Evolutionary conservation across 2,888 invertebrate species (phyloP).

Genomic region (Uropetala carovei): DNA sequence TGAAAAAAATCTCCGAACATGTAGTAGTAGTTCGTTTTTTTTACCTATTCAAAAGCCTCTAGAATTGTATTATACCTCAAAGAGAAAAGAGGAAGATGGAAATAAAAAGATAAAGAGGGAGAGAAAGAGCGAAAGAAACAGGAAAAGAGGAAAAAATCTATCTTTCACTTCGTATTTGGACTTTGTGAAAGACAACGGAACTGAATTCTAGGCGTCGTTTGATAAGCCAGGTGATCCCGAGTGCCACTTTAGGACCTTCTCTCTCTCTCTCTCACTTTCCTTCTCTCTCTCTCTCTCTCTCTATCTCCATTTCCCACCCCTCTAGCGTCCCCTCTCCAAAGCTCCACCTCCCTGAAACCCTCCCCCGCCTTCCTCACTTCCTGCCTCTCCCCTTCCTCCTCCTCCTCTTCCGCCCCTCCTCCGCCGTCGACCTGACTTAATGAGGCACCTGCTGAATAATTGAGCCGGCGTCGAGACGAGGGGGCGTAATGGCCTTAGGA

Average conservation of each 20-base stretch:
- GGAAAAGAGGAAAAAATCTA: neutral
- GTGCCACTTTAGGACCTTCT: too few species aligned
- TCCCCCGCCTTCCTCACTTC: neutral
- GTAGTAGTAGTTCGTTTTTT: too few species aligned
- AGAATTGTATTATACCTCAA: too few species aligned
- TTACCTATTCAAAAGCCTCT: too few species aligned
- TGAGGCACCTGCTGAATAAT: constrained; percentile 63
- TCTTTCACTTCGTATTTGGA: neutral
- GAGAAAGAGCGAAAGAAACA: too few species aligned
- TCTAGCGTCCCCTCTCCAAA: too few species aligned
- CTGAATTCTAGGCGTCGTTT: neutral
- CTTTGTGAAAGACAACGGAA: neutral
- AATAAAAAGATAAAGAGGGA: too few species aligned
- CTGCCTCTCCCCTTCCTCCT: neutral
- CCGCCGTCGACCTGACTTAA: constrained; percentile 40
- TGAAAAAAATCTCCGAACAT: too few species aligned
- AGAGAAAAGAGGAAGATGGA: too few species aligned
- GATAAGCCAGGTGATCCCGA: neutral
- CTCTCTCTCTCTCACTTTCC: too few species aligned
- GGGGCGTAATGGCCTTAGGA: constrained; percentile 41
- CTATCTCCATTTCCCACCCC: too few species aligned
- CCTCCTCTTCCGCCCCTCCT: neutral
- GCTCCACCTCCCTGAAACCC: neutral
- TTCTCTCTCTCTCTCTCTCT: too few species aligned
- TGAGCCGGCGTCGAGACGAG: neutral